Conservation (phyloP, 2,888 invertebrate genomes). For the Troilus luridus region DNA sequence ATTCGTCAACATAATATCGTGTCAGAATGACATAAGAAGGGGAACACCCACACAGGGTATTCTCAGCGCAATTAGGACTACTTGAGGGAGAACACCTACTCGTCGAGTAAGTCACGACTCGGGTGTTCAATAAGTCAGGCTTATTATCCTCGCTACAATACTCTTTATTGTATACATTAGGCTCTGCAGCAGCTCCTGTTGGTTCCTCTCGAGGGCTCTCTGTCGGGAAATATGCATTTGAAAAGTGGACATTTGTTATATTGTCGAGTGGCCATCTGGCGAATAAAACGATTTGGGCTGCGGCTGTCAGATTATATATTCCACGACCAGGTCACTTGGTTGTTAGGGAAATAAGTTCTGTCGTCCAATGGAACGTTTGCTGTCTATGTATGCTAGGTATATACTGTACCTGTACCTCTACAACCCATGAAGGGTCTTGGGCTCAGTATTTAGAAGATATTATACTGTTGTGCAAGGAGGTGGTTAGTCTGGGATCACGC, state of each 20-base stretch:
- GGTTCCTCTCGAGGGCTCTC: background rate
- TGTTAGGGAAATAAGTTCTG: background rate
- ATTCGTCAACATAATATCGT: background rate
- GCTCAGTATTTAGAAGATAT: no score
- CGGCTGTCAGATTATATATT: background rate
- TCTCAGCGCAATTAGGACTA: constrained; percentile 29
- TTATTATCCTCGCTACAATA: constrained; percentile 14
- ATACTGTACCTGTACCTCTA: background rate
- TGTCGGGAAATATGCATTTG: constrained; percentile 15
- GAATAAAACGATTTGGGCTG: background rate
- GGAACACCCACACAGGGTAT: constrained; percentile 20
- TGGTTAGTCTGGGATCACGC: no score
- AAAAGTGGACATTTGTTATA: constrained; percentile 44
- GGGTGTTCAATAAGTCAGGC: background rate
- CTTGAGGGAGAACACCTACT: constrained; percentile 22
- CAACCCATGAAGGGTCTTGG: no score
- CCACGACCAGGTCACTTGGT: background rate
- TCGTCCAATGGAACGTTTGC: no score
- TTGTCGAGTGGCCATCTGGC: constrained; percentile 42
- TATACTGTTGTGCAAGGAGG: no score
- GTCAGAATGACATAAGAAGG: background rate
- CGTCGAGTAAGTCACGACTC: constrained; percentile 31
- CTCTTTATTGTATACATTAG: constrained; percentile 29
- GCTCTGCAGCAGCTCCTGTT: background rate
- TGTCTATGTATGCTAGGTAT: no score